Conservation (phyloP, 2,797 vertebrate genomes). For the Xyrichtys novacula region DNA sequence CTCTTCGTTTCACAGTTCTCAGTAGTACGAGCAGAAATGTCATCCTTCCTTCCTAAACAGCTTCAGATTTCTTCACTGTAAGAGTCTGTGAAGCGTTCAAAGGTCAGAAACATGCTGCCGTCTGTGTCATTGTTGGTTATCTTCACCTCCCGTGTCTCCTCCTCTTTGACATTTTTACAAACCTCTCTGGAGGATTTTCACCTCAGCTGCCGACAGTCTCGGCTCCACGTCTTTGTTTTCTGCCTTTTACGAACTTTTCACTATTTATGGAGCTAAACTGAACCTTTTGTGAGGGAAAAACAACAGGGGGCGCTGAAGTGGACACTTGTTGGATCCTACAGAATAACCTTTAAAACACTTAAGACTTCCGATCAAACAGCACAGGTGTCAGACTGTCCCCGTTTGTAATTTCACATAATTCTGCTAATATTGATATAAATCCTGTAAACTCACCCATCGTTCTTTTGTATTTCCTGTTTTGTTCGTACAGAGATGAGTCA, state of each 20-base stretch:
- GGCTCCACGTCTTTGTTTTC: background rate
- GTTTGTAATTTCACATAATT: too few species aligned
- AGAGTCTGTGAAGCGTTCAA: slow-evolving; percentile 33
- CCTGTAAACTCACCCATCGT: too few species aligned
- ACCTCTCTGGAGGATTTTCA: slow-evolving; percentile 11
- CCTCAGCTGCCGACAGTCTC: background rate
- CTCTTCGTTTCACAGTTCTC: background rate
- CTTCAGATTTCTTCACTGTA: background rate
- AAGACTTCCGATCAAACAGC: too few species aligned
- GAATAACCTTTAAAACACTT: too few species aligned
- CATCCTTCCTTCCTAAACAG: background rate
- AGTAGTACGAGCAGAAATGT: background rate
- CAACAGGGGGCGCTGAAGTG: too few species aligned
- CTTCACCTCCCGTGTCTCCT: slow-evolving; percentile 9
- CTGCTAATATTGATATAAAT: too few species aligned
- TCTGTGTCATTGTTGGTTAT: slow-evolving; percentile 42
- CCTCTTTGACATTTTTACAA: slow-evolving; percentile 39
- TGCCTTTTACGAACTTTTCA: background rate
- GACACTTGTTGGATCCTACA: too few species aligned
- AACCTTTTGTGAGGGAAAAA: slow-evolving; percentile 9
- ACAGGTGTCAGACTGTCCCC: too few species aligned
- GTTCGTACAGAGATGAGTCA: too few species aligned
- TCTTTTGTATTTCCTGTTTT: too few species aligned
- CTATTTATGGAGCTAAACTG: background rate
- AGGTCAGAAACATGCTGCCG: slow-evolving; percentile 34